These are phyloP conservation scores for Cepaea hortensis DNA, from an alignment of 2,888 invertebrate genomes.

Conservation along the genomic window DNA sequence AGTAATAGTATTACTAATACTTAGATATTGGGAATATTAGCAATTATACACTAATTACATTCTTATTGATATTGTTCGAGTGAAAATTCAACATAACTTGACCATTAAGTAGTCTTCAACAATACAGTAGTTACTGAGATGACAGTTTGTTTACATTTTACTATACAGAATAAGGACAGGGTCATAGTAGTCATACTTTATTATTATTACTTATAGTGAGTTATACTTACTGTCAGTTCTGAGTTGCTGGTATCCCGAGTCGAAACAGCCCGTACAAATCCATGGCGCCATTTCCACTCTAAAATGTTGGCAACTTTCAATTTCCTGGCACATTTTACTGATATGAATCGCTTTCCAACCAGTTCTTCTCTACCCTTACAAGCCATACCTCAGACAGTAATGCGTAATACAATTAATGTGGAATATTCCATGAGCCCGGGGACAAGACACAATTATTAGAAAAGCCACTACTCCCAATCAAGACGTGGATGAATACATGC, in stretches of 20 bases:
- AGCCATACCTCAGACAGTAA: slow-evolving; percentile 74
- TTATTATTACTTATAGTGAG: neutral
- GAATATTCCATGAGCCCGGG: slow-evolving; percentile 53
- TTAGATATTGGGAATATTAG: too few relatives aligned
- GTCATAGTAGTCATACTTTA: neutral
- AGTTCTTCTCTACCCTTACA: slow-evolving; percentile 87
- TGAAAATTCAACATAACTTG: too few relatives aligned
- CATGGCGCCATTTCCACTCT: slow-evolving; percentile 92
- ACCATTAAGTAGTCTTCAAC: too few relatives aligned
- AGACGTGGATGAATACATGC: slow-evolving; percentile 71
- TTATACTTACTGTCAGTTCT: slow-evolving; percentile 85
- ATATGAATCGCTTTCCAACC: slow-evolving; percentile 91
- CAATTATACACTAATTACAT: too few relatives aligned
- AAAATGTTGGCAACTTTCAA: slow-evolving; percentile 88
- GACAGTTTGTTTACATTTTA: neutral
- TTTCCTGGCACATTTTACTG: slow-evolving; percentile 86
- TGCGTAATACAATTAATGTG: slow-evolving; percentile 38
- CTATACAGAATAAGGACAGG: neutral
- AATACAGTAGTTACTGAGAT: too few relatives aligned
- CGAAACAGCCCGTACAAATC: slow-evolving; percentile 89
- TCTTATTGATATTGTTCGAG: too few relatives aligned
- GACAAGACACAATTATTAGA: slow-evolving; percentile 56
- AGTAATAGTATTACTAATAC: too few relatives aligned
- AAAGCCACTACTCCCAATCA: slow-evolving; percentile 62
- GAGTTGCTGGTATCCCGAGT: slow-evolving; percentile 87